A percentile compares a stretch with the other conserved stretches of the same genome.
These are phyloP conservation scores for Pogonomyrmex barbatus DNA, from an alignment of 1,140 invertebrate genomes.

Conservation along the genomic window DNA sequence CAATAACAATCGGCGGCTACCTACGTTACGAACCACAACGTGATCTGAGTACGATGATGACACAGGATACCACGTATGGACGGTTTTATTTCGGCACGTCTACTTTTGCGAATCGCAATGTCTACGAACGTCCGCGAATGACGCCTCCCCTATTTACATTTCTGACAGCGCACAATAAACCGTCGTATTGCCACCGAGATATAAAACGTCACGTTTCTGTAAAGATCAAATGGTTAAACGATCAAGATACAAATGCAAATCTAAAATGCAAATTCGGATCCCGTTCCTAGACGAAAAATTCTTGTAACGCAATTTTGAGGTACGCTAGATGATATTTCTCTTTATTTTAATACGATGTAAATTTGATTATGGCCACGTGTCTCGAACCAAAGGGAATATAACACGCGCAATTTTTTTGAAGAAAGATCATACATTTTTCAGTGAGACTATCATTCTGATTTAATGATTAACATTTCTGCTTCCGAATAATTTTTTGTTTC, in stretches of 20 bases:
- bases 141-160: neutral
- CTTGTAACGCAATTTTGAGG: neutral
- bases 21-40: slow-evolving; percentile 31
- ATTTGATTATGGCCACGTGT: neutral
- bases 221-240: neutral
- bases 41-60: neutral
- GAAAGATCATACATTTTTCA: neutral
- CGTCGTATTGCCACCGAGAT: neutral
- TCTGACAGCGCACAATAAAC: neutral
- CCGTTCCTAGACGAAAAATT: neutral
- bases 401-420: neutral
- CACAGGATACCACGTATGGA: neutral
- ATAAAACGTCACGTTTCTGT: neutral
- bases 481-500: neutral
- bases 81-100: slow-evolving; percentile 32
- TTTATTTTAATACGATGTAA: neutral
- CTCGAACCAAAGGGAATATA: neutral
- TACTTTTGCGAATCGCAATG: neutral
- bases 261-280: neutral
- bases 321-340: neutral
- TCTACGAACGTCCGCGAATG: neutral
- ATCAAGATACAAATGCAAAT: neutral
- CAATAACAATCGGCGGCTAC: slow-evolving; percentile 10
- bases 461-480: neutral
- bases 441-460: neutral